phyloP scores from a whole-genome alignment of 2,113 vertebrate genomes.

The Heterochromis multidens region DNA sequence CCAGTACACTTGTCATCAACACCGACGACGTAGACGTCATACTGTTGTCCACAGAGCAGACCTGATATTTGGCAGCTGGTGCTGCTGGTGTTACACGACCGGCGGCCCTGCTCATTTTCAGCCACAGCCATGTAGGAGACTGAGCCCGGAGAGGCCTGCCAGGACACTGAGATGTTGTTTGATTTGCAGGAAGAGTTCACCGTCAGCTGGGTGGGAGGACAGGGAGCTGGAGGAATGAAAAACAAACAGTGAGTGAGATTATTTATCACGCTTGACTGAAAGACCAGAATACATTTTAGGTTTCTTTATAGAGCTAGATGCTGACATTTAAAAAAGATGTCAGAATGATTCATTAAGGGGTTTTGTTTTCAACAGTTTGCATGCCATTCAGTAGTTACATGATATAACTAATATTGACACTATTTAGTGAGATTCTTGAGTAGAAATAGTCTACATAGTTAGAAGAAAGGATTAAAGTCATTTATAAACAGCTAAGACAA shows the following conservation, averaged over 20 bases:
- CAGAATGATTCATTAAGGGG: background rate
- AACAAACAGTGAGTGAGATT: background rate
- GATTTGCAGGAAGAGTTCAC: conserved; percentile 66
- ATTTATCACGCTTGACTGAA: background rate
- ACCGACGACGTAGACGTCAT: conserved; percentile 65
- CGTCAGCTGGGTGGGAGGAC: conserved; percentile 61
- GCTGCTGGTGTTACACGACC: conserved; percentile 61
- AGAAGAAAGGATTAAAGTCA: too few species aligned
- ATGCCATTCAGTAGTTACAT: background rate
- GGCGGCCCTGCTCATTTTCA: conserved; percentile 29
- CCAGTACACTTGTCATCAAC: conserved; percentile 63
- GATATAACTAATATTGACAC: background rate
- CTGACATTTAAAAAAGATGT: background rate
- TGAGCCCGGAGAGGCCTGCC: conserved; percentile 64
- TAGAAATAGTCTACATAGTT: background rate
- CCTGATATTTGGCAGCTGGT: conserved; percentile 59
- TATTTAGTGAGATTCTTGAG: background rate
- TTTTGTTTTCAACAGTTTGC: background rate
- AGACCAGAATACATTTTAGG: background rate
- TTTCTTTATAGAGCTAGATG: background rate
- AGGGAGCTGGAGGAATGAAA: conserved; percentile 61
- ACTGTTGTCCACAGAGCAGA: conserved; percentile 73
- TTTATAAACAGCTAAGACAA: too few species aligned
- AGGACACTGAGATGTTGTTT: conserved; percentile 60
- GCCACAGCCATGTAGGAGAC: conserved; percentile 66